These are phyloP conservation scores for Amiota mariae DNA, from an alignment of 2,888 invertebrate genomes.

Conservation along the genomic window DNA sequence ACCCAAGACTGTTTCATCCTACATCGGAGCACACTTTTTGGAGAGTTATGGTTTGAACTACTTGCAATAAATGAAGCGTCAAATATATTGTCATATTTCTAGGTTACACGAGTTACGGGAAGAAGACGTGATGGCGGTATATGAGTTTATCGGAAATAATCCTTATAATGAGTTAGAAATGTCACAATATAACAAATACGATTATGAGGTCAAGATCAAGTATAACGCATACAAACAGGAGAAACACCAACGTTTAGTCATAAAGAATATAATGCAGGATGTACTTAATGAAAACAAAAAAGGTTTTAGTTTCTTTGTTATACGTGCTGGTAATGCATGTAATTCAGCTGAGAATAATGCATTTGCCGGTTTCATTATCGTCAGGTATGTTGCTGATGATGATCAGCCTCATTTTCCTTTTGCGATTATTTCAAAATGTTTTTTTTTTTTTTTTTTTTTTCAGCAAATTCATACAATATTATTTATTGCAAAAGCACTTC, in stretches of 20 bases:
- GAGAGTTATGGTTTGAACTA: not conserved
- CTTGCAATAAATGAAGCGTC: no score
- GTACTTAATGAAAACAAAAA: conserved; percentile 43
- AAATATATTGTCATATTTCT: no score
- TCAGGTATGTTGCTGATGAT: conserved; percentile 41
- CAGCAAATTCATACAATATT: conserved; percentile 30
- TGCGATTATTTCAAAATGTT: no score
- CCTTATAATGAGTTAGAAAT: not conserved
- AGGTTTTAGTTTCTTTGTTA: conserved; percentile 42
- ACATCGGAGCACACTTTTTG: not conserved
- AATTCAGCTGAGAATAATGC: conserved; percentile 35
- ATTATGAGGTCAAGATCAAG: no score
- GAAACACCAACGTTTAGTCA: conserved; percentile 28
- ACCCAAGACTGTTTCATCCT: not conserved
- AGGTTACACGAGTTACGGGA: not conserved
- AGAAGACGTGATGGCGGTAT: not conserved
- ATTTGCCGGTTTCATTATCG: conserved; percentile 51
- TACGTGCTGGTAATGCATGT: conserved; percentile 48
- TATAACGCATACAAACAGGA: not conserved
- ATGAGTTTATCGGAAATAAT: not conserved
- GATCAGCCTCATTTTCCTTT: no score
- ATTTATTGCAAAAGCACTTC: conserved; percentile 39
- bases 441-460: not conserved
- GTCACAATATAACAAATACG: no score
- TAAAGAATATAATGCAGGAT: conserved; percentile 42